Conservation (phyloP, 2,797 vertebrate species). For the Mus caroli region DNA sequence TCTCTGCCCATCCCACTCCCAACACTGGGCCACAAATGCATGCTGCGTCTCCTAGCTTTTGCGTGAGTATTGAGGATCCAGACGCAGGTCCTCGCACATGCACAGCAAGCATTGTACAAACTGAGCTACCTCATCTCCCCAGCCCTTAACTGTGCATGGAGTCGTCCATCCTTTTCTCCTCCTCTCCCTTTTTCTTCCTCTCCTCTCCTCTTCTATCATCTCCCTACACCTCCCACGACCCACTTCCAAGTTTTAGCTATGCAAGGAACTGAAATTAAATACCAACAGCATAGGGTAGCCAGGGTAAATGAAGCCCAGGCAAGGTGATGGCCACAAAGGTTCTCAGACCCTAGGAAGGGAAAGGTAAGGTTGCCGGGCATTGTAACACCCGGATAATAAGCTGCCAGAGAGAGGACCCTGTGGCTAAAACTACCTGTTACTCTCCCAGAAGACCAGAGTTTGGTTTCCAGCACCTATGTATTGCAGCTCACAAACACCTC, state of each 20-base stretch:
- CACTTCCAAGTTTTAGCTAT: neutral
- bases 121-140: neutral
- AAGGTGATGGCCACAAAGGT: fast-evolving
- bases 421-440: neutral
- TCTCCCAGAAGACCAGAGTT: neutral
- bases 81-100: no score
- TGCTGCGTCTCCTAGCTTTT: neutral
- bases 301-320: fast-evolving
- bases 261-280: neutral
- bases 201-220: neutral
- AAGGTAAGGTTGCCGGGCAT: no score
- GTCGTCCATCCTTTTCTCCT: neutral
- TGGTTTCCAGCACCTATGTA: neutral
- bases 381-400: neutral
- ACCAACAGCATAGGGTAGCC: fast-evolving
- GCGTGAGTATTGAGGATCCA: neutral
- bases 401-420: neutral
- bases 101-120: neutral
- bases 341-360: neutral
- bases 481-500: no score
- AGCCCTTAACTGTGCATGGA: neutral
- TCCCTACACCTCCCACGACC: neutral
- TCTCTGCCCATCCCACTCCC: neutral
- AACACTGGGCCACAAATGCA: neutral
- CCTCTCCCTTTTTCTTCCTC: no score